Evolutionary conservation across 2,888 invertebrate genomes (phyloP).

Genomic region (Mesorhabditis belari): DNA sequence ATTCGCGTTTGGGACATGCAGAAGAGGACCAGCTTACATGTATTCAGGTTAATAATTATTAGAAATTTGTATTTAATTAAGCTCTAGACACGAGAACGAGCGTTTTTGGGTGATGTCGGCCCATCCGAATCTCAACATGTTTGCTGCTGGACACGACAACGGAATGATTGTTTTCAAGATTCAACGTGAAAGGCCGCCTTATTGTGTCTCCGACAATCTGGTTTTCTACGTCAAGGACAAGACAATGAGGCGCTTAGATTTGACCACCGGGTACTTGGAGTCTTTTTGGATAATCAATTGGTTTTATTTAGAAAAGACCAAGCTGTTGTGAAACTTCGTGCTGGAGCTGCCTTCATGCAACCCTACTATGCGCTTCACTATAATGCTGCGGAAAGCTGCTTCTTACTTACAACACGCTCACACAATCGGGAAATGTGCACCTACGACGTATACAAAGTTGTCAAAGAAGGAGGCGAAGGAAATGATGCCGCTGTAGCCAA

Average conservation of each 20-base stretch:
- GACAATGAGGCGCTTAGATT: conserved; percentile 80
- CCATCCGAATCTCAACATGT: conserved; percentile 87
- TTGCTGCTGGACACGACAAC: conserved; percentile 98
- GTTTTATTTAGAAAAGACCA: conserved; percentile 66
- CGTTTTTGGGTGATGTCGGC: conserved; percentile 93
- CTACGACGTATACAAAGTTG: conserved; percentile 82
- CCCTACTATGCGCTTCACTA: conserved; percentile 74
- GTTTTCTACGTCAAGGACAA: conserved; percentile 93
- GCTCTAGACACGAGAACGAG: conserved; percentile 75
- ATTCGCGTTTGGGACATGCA: conserved; percentile 98
- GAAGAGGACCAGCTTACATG: conserved; percentile 81
- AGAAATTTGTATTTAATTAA: conserved; percentile 10
- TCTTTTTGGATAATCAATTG: conserved; percentile 4
- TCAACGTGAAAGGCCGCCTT: conserved; percentile 82
- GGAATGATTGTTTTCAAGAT: conserved; percentile 83
- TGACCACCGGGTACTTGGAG: conserved; percentile 67
- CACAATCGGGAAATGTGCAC: conserved; percentile 78
- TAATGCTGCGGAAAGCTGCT: conserved; percentile 92
- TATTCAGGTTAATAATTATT: conserved; percentile 64
- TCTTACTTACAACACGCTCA: conserved; percentile 75
- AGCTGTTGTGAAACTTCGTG: conserved; percentile 80
- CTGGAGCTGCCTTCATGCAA: conserved; percentile 53
- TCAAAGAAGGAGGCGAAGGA: conserved; percentile 54
- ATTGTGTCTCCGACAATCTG: conserved; percentile 82
- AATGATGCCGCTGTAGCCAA: conserved; percentile 53